Conservation (phyloP, 2,888 invertebrate genomes). For the Drosophila paramelanica region DNA sequence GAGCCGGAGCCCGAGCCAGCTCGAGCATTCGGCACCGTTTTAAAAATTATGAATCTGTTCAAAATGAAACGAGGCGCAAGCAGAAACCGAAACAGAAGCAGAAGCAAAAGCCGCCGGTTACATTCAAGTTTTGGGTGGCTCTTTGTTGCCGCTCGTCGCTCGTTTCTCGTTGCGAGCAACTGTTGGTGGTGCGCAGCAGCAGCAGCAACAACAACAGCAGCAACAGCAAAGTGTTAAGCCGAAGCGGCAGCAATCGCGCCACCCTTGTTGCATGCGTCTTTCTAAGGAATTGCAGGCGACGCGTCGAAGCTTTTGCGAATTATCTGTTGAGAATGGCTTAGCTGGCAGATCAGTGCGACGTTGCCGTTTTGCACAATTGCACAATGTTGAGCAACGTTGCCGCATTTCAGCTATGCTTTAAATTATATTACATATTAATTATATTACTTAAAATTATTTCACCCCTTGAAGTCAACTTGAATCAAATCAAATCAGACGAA, state of each 20-base stretch:
- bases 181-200: constrained; percentile 62
- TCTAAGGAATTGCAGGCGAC: constrained; percentile 2
- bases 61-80: constrained; percentile 67
- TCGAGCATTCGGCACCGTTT: constrained; percentile 66
- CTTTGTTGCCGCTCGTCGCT: constrained; percentile 23
- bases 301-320: constrained; percentile 13
- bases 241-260: constrained; percentile 40
- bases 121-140: constrained; percentile 35
- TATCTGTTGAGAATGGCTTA: constrained; percentile 34
- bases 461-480: too few species aligned
- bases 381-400: not conserved
- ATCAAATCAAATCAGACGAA: not conserved
- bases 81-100: too few species aligned
- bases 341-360: constrained; percentile 29
- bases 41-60: constrained; percentile 74
- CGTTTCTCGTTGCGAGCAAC: constrained; percentile 3
- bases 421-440: not conserved
- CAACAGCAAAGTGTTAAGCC: constrained; percentile 43
- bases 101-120: constrained; percentile 29
- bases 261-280: constrained; percentile 39
- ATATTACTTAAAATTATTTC: not conserved
- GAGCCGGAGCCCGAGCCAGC: constrained; percentile 21
- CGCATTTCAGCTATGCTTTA: not conserved
- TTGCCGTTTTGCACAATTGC: constrained; percentile 8
- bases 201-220: constrained; percentile 22